Evolutionary conservation across 2,797 vertebrate species (phyloP), one percentile per base, ranked within the genome.

Genomic region (Pseudochirops cupreus): DNA sequence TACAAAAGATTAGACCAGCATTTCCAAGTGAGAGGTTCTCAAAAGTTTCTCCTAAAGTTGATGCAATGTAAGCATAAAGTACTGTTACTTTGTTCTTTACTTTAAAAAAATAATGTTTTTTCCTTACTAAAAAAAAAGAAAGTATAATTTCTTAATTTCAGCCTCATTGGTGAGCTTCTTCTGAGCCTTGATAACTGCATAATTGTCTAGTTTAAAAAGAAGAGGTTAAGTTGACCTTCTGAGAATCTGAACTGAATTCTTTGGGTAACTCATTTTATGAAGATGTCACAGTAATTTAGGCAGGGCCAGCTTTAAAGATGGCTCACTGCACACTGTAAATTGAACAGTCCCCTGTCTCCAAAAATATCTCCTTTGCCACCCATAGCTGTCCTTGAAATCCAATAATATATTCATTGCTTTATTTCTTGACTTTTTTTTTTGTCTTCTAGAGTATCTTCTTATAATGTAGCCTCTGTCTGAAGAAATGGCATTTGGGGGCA

Each of bases 51-150:
- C 28, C 58, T n/a, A 24, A 90, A 62, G 33, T 62, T 18, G 3
- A 56, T 46, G 26, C 33, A 93, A 92, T 91, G 55, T 31, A 67
- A 82, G 21, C 6, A 46, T 39, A 74, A 46, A 90, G 93, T 52
- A 92, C 89, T 93, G 33, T 95, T 54, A 59, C 62, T 74, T 29
- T 95, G 39, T 56, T 50, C 55, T n/a, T 46, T 90, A 29, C 39
- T 33, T 54, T 54, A 74, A 93, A 56, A n/a, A 94, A 95, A 54
- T 33, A 62, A 58, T 58, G 59, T 89, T 29, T 95, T n/a, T 56
- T 54, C 50, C n/a, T 52, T 90, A 29, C 31, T 31, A 74, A 91
- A 56, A 62, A n/a, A 4, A 52, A 52, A 46, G 46, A 9, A 33
- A 21, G 56, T 56, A 74, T 24, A 39, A 46, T 82, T 33, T 91